Evolutionary conservation across 2,797 vertebrate species (phyloP), one percentile per base, ranked within the genome.

Genomic region (Hoplostethus atlanticus): DNA sequence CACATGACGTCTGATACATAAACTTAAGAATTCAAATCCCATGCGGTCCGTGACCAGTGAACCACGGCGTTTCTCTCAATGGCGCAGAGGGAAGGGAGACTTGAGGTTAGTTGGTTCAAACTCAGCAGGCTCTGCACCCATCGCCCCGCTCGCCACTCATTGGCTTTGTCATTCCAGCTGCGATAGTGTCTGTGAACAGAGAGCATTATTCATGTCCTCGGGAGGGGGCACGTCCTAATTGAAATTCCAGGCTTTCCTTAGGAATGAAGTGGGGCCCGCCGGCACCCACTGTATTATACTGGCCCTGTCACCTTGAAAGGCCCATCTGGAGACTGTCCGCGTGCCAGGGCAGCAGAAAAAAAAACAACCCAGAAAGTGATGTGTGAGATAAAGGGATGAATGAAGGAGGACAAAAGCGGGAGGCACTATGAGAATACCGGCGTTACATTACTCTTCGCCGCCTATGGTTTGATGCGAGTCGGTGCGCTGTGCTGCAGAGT

Each of bases 171-270:
- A 85, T 90, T 92, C 91, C 85, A 90, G 91, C 91, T 91, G 87
- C 66, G 87, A 88, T 82, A 78, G 83, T 90, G 89, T 90, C 85
- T 73, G 80, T 84, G 91, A 93, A 94, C 92, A 92, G 86, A 93
- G 87, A 88, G 83, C 89, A 92, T 93, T 92, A 94, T 94, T 94
- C 92, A 89, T 87, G 86, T 90, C 89, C 90, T 85, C 85, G 82
- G 89, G 87, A 87, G 87, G 91, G 87, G 83, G 84, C 80, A 84
- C 75, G 71, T 86, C 84, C 93, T 94, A 91, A 95, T 95, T 95
- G 87, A 94, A 91, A 95, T 95, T 95, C 94, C 81, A n/a, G 87
- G 89, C 91, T 86, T 84, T 90, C 76, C 66, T 81, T 73, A 84
- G 87, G 84, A 91, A 90, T 82, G 84, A 88, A 89, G 84, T 66